phyloP scores from a whole-genome alignment of 1,140 invertebrate genomes.

The Aporrectodea caliginosa region DNA sequence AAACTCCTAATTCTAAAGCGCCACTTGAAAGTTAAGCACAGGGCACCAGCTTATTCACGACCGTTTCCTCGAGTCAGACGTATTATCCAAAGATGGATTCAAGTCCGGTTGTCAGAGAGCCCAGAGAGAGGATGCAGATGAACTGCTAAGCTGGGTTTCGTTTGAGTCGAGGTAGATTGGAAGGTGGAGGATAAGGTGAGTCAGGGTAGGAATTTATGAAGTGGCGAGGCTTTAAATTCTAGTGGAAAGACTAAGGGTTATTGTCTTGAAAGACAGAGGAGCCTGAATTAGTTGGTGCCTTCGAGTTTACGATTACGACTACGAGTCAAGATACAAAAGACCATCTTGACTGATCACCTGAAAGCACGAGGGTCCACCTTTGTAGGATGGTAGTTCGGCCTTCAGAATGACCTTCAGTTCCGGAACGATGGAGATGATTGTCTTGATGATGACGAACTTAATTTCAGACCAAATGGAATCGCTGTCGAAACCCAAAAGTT shows the following conservation, averaged over 20 bases:
- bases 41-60: no score
- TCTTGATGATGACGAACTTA: conserved; percentile 58
- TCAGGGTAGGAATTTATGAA: no score
- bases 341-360: conserved; percentile 5
- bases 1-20: no score
- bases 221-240: no score
- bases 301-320: not conserved
- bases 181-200: no score
- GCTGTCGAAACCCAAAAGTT: conserved; percentile 49
- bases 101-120: no score
- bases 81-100: no score
- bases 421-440: conserved; percentile 58
- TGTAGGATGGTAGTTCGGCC: conserved; percentile 12
- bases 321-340: not conserved
- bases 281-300: not conserved
- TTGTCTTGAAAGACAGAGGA: not conserved
- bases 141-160: no score
- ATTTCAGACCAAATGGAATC: conserved; percentile 54
- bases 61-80: no score
- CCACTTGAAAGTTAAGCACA: no score
- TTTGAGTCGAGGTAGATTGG: no score
- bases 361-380: not conserved
- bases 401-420: conserved; percentile 56
- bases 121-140: no score
- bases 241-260: not conserved